Evolutionary conservation across 2,113 vertebrate species (phyloP).

Genomic region (Oxyruncus cristatus): DNA sequence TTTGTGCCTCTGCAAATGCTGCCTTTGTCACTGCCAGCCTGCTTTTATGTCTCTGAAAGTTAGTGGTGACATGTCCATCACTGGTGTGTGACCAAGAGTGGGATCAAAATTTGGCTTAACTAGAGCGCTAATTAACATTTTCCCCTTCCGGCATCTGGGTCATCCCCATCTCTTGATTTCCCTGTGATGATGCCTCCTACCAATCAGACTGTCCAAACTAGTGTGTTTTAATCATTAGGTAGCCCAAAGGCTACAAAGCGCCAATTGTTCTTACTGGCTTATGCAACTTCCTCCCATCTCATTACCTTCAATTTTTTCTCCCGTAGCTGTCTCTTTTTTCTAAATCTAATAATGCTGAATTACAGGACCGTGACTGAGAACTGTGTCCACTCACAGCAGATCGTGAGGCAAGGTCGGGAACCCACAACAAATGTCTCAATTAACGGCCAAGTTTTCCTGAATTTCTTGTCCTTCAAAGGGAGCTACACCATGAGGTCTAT

Average conservation of each 20-base stretch:
- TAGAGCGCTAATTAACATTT: slow-evolving; percentile 42
- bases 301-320: slow-evolving; percentile 54
- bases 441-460: slow-evolving; percentile 1
- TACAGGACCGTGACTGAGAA: slow-evolving; percentile 55
- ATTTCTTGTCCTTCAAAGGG: slow-evolving; percentile 2
- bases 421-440: slow-evolving; percentile 47
- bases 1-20: neutral
- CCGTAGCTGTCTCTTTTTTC: slow-evolving; percentile 41
- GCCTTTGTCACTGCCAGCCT: neutral
- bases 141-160: neutral
- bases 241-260: slow-evolving; percentile 35
- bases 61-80: neutral
- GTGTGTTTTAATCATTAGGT: slow-evolving; percentile 53
- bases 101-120: slow-evolving; percentile 9
- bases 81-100: rapidly evolving
- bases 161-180: neutral
- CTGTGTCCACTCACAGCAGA: neutral
- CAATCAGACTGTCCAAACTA: slow-evolving; percentile 28
- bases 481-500: neutral
- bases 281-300: slow-evolving; percentile 46
- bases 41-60: neutral
- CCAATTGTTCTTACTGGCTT: slow-evolving; percentile 43
- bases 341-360: slow-evolving; percentile 38
- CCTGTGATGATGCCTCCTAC: neutral
- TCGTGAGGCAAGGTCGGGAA: neutral